phyloP scores from a whole-genome alignment of 2,888 invertebrate genomes.

The Isoperla grammatica region DNA sequence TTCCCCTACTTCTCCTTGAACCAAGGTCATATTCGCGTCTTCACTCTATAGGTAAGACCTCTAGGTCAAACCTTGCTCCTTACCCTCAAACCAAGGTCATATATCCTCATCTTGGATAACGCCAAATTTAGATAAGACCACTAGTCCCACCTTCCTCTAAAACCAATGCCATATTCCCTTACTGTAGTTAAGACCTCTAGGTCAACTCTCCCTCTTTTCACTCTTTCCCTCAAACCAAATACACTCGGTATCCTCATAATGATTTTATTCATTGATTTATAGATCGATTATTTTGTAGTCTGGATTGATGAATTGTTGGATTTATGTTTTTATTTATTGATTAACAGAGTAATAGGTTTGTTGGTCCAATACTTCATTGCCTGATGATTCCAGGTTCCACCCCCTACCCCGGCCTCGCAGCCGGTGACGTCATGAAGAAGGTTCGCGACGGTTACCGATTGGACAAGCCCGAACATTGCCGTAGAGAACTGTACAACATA shows the following conservation, averaged over 20 bases:
- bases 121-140: slow-evolving; percentile 59
- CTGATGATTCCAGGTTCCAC: slow-evolving; percentile 70
- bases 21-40: slow-evolving; percentile 89
- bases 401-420: slow-evolving; percentile 89
- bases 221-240: no score
- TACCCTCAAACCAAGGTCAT: no score
- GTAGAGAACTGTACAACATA: slow-evolving; percentile 85
- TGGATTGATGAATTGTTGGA: no score
- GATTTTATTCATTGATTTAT: not conserved
- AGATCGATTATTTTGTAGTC: not conserved
- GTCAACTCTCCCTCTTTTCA: no score
- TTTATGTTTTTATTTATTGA: no score
- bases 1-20: no score
- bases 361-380: no score
- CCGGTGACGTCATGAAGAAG: slow-evolving; percentile 84
- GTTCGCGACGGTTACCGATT: slow-evolving; percentile 67
- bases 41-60: slow-evolving; percentile 61
- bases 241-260: slow-evolving; percentile 85
- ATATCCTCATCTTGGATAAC: slow-evolving; percentile 82
- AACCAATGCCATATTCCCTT: no score
- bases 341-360: no score
- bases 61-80: no score
- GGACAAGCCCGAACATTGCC: slow-evolving; percentile 90
- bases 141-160: no score
- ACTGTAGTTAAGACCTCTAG: no score